Percentiles rank a stretch among this genome's conserved stretches.
phyloP scores from a whole-genome alignment of 2,888 invertebrate genomes.

The Plemyria rubiginata region DNA sequence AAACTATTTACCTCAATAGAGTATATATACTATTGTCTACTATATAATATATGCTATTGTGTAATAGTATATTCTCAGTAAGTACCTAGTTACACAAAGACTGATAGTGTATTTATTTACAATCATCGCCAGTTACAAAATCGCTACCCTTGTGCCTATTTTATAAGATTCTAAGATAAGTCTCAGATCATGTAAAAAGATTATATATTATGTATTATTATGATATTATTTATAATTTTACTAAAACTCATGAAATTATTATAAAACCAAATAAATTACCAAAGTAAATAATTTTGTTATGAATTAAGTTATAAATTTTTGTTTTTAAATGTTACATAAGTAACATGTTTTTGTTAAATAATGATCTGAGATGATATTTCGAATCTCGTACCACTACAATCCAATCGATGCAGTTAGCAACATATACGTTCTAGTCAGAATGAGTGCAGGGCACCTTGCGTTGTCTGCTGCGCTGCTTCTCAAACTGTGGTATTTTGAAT shows the following conservation, averaged over 20 bases:
- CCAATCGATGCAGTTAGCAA: slow-evolving; percentile 12
- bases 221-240: slow-evolving; percentile 6
- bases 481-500: slow-evolving; percentile 57
- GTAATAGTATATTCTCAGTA: no score
- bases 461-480: slow-evolving; percentile 34
- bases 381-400: slow-evolving; percentile 27
- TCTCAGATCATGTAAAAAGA: slow-evolving; percentile 23
- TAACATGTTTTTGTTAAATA: slow-evolving; percentile 13
- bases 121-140: slow-evolving; percentile 39
- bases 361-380: slow-evolving; percentile 32
- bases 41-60: no score
- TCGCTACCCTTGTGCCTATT: slow-evolving; percentile 39
- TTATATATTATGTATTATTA: no score
- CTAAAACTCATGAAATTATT: slow-evolving; percentile 4
- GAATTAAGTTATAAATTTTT: slow-evolving; percentile 16
- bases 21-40: no score
- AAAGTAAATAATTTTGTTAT: slow-evolving; percentile 24
- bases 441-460: slow-evolving; percentile 24
- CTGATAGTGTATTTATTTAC: slow-evolving; percentile 27
- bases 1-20: slow-evolving; percentile 10
- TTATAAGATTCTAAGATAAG: slow-evolving; percentile 14
- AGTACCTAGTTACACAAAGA: slow-evolving; percentile 32
- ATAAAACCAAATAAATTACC: slow-evolving; percentile 32
- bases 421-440: slow-evolving; percentile 38
- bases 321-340: slow-evolving; percentile 6